Evolutionary conservation across 2,888 invertebrate genomes (phyloP).

Genomic region (Drosophila trichaetosa): DNA sequence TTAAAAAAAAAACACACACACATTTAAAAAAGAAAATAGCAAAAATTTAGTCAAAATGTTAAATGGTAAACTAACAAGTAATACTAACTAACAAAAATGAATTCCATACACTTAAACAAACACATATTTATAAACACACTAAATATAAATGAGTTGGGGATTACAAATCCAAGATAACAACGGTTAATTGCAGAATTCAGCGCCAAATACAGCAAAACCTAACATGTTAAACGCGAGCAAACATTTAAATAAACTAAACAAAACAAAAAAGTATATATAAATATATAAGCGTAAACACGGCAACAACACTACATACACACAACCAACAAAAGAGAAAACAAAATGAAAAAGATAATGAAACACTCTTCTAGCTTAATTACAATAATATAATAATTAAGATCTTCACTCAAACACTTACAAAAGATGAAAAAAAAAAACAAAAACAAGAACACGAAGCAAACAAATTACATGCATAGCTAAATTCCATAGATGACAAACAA

Average conservation of each 20-base stretch:
- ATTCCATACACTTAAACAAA: constrained; percentile 60
- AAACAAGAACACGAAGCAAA: constrained; percentile 15
- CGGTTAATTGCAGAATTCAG: constrained; percentile 51
- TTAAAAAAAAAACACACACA: constrained; percentile 37
- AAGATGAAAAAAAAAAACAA: constrained; percentile 12
- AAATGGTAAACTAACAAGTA: constrained; percentile 62
- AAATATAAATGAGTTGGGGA: constrained; percentile 41
- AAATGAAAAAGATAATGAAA: constrained; percentile 30
- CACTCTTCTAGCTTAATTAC: constrained; percentile 75
- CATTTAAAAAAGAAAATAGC: constrained; percentile 52
- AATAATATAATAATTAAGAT: constrained; percentile 71
- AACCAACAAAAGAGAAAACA: constrained; percentile 23
- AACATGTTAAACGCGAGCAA: constrained; percentile 51
- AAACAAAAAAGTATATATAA: constrained; percentile 32
- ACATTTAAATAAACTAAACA: constrained; percentile 55
- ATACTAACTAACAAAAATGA: constrained; percentile 48
- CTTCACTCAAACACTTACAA: constrained; percentile 63
- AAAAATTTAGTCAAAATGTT: constrained; percentile 74
- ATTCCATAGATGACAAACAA: constrained; percentile 52
- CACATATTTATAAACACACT: constrained; percentile 35
- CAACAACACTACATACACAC: constrained; percentile 27
- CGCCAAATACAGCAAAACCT: constrained; percentile 48
- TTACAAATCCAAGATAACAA: constrained; percentile 46
- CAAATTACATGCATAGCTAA: constrained; percentile 51
- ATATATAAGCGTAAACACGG: constrained; percentile 42